A percentile compares a stretch with the other conserved stretches of the same genome.
Conservation (phyloP, 2,888 invertebrate genomes). For the Acrobasis consociella region DNA sequence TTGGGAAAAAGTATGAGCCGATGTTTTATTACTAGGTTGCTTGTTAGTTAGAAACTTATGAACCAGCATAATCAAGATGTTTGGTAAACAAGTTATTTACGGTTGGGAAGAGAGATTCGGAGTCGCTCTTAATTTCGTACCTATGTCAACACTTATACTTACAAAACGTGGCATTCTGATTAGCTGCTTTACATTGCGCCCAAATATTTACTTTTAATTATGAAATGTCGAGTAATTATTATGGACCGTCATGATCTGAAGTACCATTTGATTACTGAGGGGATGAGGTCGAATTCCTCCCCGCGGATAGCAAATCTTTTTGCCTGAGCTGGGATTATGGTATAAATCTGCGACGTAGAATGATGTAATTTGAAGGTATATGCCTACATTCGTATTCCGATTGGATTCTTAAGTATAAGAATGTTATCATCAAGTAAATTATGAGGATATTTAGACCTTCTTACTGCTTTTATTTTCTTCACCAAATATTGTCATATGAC, state of each 20-base stretch:
- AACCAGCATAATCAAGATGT: slow-evolving; percentile 12
- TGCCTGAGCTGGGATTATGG: slow-evolving; percentile 11
- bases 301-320: slow-evolving; percentile 15
- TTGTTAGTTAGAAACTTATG: slow-evolving; percentile 12
- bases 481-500: neutral
- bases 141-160: slow-evolving; percentile 16
- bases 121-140: slow-evolving; percentile 10
- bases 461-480: neutral
- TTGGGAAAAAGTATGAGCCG: slow-evolving; percentile 30
- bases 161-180: slow-evolving; percentile 13
- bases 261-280: slow-evolving; percentile 18
- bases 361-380: slow-evolving; percentile 14
- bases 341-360: slow-evolving; percentile 12
- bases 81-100: slow-evolving; percentile 23
- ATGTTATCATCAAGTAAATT: slow-evolving; percentile 1
- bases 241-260: slow-evolving; percentile 9
- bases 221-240: slow-evolving; percentile 12
- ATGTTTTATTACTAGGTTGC: slow-evolving; percentile 16
- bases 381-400: slow-evolving; percentile 11
- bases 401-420: slow-evolving; percentile 4
- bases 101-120: slow-evolving; percentile 4
- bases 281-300: slow-evolving; percentile 10
- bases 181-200: neutral
- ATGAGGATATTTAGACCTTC: neutral
- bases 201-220: slow-evolving; percentile 6